A percentile compares a stretch with the other conserved stretches of the same genome.
Evolutionary conservation across 2,113 vertebrate genomes (phyloP).

Genomic region (Herpailurus yagouaroundi): DNA sequence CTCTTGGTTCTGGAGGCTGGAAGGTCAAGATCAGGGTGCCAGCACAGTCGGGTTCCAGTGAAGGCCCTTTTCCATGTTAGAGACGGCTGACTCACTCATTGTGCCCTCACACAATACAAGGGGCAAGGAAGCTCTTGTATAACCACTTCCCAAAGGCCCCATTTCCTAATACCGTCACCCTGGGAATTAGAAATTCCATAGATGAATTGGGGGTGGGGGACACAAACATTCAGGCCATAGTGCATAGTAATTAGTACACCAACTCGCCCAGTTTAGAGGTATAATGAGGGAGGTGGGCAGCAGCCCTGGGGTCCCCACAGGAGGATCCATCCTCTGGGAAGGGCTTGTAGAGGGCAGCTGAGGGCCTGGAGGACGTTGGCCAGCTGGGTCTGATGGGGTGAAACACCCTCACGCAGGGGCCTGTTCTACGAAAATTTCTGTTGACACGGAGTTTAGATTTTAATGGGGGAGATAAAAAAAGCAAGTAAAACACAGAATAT

Average conservation of each 20-base stretch:
- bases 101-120: not conserved
- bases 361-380: not conserved
- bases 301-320: not conserved
- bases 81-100: accelerated
- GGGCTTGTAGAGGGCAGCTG: not conserved
- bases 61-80: no score
- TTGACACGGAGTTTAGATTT: not conserved
- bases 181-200: not conserved
- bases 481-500: not conserved
- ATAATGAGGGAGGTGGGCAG: not conserved
- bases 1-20: not conserved
- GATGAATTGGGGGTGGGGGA: not conserved
- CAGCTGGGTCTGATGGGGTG: not conserved
- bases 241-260: not conserved
- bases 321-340: not conserved
- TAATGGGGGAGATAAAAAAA: not conserved
- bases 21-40: not conserved
- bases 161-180: not conserved
- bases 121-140: not conserved
- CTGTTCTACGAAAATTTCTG: not conserved
- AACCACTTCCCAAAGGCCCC: not conserved
- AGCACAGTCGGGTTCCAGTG: not conserved
- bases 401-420: not conserved
- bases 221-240: not conserved
- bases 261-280: not conserved